Conservation (phyloP, 2,113 vertebrate genomes). For the Copsychus sechellarum region DNA sequence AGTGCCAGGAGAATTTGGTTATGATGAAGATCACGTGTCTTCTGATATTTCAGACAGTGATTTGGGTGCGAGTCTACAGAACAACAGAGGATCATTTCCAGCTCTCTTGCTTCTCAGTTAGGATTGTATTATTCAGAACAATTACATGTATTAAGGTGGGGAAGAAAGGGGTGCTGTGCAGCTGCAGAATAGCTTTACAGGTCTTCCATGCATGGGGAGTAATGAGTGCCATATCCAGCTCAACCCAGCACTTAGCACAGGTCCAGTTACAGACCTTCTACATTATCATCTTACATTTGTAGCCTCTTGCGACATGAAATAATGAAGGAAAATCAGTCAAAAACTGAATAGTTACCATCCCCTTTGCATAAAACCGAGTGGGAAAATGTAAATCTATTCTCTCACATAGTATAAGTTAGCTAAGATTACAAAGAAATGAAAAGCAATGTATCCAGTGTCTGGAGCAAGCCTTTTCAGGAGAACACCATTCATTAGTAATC, state of each 20-base stretch:
- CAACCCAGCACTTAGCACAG: not conserved
- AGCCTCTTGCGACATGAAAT: slow-evolving; percentile 30
- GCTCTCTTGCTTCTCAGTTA: not conserved
- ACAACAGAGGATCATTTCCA: not conserved
- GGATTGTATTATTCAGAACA: not conserved
- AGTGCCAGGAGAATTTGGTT: not conserved
- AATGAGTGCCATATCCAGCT: not conserved
- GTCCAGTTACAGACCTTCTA: slow-evolving; percentile 12
- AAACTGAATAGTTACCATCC: slow-evolving; percentile 12
- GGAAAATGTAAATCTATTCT: slow-evolving; percentile 63
- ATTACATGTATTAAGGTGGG: not conserved
- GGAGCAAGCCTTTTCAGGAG: slow-evolving; percentile 1
- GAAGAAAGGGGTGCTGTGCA: not conserved
- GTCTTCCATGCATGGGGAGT: not conserved
- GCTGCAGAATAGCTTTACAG: not conserved
- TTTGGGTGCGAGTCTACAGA: not conserved
- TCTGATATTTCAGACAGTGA: not conserved
- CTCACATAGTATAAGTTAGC: slow-evolving; percentile 30
- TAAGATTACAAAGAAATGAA: slow-evolving; percentile 43
- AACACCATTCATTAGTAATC: slow-evolving; percentile 20
- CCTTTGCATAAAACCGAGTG: slow-evolving; percentile 30
- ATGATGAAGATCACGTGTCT: not conserved
- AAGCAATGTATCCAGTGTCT: slow-evolving; percentile 42
- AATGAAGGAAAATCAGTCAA: slow-evolving; percentile 38
- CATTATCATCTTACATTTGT: slow-evolving; percentile 31